Evolutionary conservation across 2,888 invertebrate genomes (phyloP).

Genomic region (Dryomyza anilis): DNA sequence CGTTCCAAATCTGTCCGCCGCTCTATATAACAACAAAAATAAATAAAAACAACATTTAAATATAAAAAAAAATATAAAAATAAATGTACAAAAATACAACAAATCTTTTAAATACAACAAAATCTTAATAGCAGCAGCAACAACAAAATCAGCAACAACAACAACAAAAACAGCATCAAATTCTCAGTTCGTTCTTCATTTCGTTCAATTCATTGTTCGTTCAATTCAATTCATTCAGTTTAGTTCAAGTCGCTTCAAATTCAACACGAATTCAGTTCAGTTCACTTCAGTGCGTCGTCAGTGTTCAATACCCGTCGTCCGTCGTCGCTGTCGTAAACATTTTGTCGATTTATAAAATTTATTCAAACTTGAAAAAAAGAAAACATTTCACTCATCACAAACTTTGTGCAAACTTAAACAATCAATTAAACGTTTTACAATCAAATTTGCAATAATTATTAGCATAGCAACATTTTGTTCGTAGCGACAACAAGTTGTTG

Average conservation of each 20-base stretch:
- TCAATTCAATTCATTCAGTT: constrained; percentile 32
- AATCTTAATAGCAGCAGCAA: constrained; percentile 10
- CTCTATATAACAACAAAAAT: constrained; percentile 49
- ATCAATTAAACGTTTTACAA: too few species aligned
- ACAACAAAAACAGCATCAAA: constrained; percentile 15
- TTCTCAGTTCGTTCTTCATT: constrained; percentile 14
- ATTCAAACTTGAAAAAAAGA: too few species aligned
- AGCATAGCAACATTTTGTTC: too few species aligned
- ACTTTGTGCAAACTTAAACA: too few species aligned
- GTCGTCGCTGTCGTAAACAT: too few species aligned
- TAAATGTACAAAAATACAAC: background rate
- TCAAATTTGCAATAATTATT: too few species aligned
- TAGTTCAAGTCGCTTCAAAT: constrained; percentile 24
- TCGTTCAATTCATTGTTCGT: constrained; percentile 27
- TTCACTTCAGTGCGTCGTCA: background rate
- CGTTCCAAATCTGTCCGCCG: constrained; percentile 64
- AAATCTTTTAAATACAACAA: constrained; percentile 4
- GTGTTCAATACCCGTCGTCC: too few species aligned
- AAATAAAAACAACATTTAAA: constrained; percentile 1
- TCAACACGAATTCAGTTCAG: background rate
- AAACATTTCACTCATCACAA: too few species aligned
- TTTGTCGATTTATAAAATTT: too few species aligned
- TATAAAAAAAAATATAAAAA: constrained; percentile 22
- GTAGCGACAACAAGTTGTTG: too few species aligned
- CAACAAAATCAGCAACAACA: constrained; percentile 27